Evolutionary conservation across 1,140 invertebrate genomes (phyloP), one percentile per base, ranked within the genome.

Genomic region (Psix sp.): DNA sequence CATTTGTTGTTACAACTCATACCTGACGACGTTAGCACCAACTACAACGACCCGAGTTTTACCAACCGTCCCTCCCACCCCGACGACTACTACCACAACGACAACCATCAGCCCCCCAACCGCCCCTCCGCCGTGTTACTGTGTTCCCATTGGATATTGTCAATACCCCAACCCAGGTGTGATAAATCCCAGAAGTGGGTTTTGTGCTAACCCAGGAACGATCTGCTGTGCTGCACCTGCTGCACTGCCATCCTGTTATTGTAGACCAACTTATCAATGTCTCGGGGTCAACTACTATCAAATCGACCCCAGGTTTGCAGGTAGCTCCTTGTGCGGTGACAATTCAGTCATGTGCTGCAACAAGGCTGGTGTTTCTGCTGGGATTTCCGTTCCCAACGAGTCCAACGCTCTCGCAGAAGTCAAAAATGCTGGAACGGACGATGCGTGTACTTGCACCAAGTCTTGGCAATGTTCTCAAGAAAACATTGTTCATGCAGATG

Each of bases 71-170:
- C 43, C 42, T 2, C 46, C 66, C 0, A 49, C 74, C 0, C 73
- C 68, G 0, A 52, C 43, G 1, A 48, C 70, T 0, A 56, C 76
- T 0, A 79, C 75, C 0, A 67, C 51, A 3, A 51, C 72, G 0
- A 57, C 78, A 0, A 59, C 38, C n/a, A 10, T 24, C 59, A 9
- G 35, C 68, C 5, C 63, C 79, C 0, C 63, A 67, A 0, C n/a
- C 38, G 2, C 33, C 33, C 33, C 33, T 11, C 24, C 20, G 7
- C 3, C 43, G 0, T 89, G 88, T 26, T 74, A 80, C 3, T 89
- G 88, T 43, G 83, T 88, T 6, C 74, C 77, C 2, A 84, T 81
- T 39, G 87, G 83, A 18, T 83, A 86, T 38, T 91, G 90, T 17
- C 16, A 35, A 0, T 60, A 48, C n/a, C 21, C 33, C n/a, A 5